Conservation (phyloP, 2,888 invertebrate species). For the Iphiclides podalirius region DNA sequence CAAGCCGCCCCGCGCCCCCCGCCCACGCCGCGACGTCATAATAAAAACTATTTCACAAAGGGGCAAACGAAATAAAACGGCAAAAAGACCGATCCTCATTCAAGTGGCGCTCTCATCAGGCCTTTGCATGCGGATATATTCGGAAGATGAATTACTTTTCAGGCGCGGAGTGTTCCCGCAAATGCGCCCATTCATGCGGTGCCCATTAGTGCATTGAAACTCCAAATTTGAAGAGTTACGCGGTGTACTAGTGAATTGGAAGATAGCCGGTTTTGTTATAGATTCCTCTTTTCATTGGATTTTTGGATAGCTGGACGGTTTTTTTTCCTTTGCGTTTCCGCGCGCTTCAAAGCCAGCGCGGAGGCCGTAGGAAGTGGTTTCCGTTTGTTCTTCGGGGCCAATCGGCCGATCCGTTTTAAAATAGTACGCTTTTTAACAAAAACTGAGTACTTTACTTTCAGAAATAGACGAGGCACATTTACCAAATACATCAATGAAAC, state of each 20-base stretch:
- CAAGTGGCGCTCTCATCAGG: constrained; percentile 24
- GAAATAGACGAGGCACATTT: too few relatives aligned
- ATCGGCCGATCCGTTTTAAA: constrained; percentile 6
- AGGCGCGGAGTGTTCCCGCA: constrained; percentile 23
- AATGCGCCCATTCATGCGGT: constrained; percentile 58
- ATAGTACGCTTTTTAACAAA: not conserved
- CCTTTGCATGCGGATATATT: constrained; percentile 22
- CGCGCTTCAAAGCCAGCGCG: not conserved
- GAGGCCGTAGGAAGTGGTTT: not conserved
- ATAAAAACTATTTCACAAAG: constrained; percentile 24
- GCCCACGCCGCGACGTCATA: constrained; percentile 6
- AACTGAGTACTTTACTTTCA: too few relatives aligned
- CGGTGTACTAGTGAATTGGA: constrained; percentile 44
- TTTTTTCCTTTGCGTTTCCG: not conserved
- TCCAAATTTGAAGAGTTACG: constrained; percentile 55
- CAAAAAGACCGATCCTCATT: constrained; percentile 28
- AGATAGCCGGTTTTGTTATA: constrained; percentile 23
- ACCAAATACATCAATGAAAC: too few relatives aligned
- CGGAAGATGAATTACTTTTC: constrained; percentile 24
- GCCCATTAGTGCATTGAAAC: constrained; percentile 69
- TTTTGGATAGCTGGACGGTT: constrained; percentile 14
- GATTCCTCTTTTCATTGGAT: constrained; percentile 22
- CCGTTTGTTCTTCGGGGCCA: not conserved
- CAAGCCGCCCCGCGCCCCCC: too few relatives aligned
- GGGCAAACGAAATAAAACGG: constrained; percentile 21